Evolutionary conservation across 2,797 vertebrate genomes (phyloP), one percentile per base, ranked within the genome.

Genomic region (Limosa lapponica): DNA sequence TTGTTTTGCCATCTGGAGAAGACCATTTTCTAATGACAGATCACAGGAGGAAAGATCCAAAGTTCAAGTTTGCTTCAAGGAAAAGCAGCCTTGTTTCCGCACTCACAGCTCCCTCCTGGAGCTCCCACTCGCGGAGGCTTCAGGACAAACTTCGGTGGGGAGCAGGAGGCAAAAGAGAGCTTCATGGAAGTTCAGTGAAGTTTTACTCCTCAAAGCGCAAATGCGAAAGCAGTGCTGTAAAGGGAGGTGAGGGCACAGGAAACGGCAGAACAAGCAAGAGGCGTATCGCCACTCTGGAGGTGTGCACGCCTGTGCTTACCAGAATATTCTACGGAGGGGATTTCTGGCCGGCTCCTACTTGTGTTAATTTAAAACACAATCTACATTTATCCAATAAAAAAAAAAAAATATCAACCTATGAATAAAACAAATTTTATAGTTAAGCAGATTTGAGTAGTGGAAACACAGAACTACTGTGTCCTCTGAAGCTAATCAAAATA

Each of bases 1-100:
- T 94, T 84, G 86, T 92, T 96, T 87, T 95, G 79, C 90, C 89
- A 90, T 94, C 89, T 95, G 95, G 92, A 96, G 93, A 91, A 87
- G 65, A 77, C 89, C 82, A 44, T 94, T 95, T 90, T 89, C 90
- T 64, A 89, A 46, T 37, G 92, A 90, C 82, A 82, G 64, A 94
- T 61, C 91, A 82, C 30, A 83, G 54, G 19, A 95, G 61, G 49
- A 90, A 94, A 82, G 74, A 94, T 25, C 48, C 81, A 85, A 91
- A 90, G 88, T 87, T 90, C 81, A 89, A 65, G 34, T 82, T 46
- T 39, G 62, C 72, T 87, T 71, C 36, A 87, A 84, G 64, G 88
- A 77, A 80, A 82, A 82, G 72, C 74, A 80, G 84, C 64, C 34
- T 72, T 28, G 2, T 66, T 89, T 37, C 84, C 64, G 55, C 22